phyloP scores from a whole-genome alignment of 2,113 vertebrate species.

The Chrysochloris asiatica region DNA sequence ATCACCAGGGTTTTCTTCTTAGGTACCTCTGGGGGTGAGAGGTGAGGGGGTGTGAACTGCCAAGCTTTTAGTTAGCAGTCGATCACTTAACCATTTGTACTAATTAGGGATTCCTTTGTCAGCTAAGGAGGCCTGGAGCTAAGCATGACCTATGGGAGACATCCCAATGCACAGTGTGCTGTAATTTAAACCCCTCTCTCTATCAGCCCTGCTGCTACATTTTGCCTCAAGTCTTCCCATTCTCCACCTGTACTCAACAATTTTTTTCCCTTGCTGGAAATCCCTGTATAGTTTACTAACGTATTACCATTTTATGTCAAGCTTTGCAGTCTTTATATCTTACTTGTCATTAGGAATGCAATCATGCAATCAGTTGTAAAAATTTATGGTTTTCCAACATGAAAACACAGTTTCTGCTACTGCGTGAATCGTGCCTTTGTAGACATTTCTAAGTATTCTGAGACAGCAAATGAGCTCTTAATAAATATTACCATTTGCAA shows the following conservation, averaged over 20 bases:
- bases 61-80: not conserved
- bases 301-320: constrained; percentile 52
- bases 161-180: not conserved
- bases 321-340: not conserved
- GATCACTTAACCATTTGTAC: not conserved
- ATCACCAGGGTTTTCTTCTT: not conserved
- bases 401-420: constrained; percentile 9
- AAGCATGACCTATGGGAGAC: not conserved
- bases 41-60: not conserved
- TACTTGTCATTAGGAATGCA: constrained; percentile 13
- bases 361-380: constrained; percentile 21
- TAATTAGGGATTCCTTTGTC: not conserved
- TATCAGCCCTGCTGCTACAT: not conserved
- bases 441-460: constrained; percentile 45
- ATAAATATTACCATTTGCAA: constrained; percentile 62
- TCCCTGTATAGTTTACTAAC: not conserved
- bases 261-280: not conserved
- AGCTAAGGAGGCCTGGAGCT: not conserved
- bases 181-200: not conserved
- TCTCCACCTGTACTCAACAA: not conserved
- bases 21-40: not conserved
- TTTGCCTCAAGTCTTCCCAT: not conserved
- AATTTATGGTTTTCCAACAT: constrained; percentile 25
- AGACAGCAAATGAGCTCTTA: constrained; percentile 42
- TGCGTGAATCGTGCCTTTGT: not conserved